Evolutionary conservation across 2,888 invertebrate genomes (phyloP), one percentile per base, ranked within the genome.

Genomic region (Aromia moschata): DNA sequence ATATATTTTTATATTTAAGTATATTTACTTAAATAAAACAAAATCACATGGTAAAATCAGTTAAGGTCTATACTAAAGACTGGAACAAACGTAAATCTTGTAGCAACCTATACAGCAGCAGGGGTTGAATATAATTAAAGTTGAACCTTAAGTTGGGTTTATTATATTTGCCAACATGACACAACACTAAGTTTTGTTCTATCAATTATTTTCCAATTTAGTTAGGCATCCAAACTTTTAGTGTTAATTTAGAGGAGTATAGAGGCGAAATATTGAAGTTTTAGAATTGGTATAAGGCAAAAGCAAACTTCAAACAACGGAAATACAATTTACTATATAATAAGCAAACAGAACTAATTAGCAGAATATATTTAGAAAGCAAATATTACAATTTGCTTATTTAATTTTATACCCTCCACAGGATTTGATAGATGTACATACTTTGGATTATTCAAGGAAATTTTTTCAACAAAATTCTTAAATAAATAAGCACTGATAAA

Each of bases 151-250:
- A 16, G 17, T 40, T 7, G 16, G 10, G 16, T 16, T 40, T 17
- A 40, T 40, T 40, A 3, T 4, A 18, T 40, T n/a, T 40, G 40
- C 9, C 10, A 40, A 40, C 18, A n/a, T 18, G 40, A 40, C 40
- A 18, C 25, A 25, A 17, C n/a, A 40, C 17, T 17, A 40, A 18
- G 2, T 40, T 40, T 3, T 1, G 17, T 40, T 40, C 2, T n/a
- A 40, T 17, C 40, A 17, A 40, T 40, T 40, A 16, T 17, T 40
- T 18, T 40, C 15, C 17, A 40, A 40, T 40, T 40, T n/a, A 18
- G 40, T 40, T 40, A 40, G 16, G 3, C 37, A 12, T 16, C 38
- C 14, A 15, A 38, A 40, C 40, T 40, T 40, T 18, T 40, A 17
- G n/a, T n/a, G 17, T 40, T 40, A 40, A 40, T 40, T 40, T 40